Evolutionary conservation across 2,797 vertebrate genomes (phyloP), one percentile per base, ranked within the genome.

Genomic region (Sciurus vulgaris): DNA sequence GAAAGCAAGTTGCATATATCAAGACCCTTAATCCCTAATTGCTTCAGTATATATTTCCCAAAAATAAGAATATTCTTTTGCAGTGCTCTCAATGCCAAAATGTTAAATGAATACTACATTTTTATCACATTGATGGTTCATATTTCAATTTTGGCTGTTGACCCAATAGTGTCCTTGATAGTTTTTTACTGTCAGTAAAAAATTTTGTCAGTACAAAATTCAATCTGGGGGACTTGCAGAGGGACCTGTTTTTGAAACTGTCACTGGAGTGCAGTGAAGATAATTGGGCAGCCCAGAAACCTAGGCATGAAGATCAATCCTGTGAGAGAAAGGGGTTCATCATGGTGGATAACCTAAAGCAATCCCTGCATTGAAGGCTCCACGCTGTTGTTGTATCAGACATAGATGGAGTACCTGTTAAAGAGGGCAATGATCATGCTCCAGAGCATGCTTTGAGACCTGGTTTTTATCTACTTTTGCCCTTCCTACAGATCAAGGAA

Each of bases 401-500:
- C 20, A 56, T 56, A 20, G 18, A 56, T 56, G 18, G 54, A 18
- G 54, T 54, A 18, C 17, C 5, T 54, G 15, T 56, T 56, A 18
- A 56, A 56, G 54, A 56, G 54, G 18, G 20, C 54, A 56, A 56
- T 56, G 54, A 56, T 56, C 20, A 56, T 56, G 54, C 54, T 56
- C 54, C 54, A 56, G 54, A 56, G 54, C 18, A 56, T 56, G 5
- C 17, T 0, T 98, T 99, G 91, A 98, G 99, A 85, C 22, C 59
- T 61, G 99, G 99, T 76, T 99, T 99, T 95, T 99, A 61, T 28
- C 24, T 9, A 3, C 59, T 61, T 61, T 61, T 26, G 99, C 99
- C 14, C 98, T 99, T 93, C 99, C 99, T 83, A 99, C 99, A 1
- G 99, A 99, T 97, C 99, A 99, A 97, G 99, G 99, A 97, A 99